Evolutionary conservation across 2,113 vertebrate species (phyloP), one percentile per base, ranked within the genome.

Genomic region (Penelope pileata): DNA sequence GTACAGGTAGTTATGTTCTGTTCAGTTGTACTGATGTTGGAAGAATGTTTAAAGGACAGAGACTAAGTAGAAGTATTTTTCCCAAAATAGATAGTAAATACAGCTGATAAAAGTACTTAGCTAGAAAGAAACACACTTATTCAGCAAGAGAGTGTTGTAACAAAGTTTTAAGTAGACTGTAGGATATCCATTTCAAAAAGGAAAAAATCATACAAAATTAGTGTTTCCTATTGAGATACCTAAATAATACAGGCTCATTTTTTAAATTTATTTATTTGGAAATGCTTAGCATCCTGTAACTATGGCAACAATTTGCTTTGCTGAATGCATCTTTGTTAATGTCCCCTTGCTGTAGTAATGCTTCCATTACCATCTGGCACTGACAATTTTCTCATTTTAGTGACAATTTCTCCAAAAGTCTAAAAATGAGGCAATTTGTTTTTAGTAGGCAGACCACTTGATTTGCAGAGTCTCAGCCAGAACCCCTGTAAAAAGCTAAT

Each of bases 301-400:
- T 96, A 96, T 94, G 90, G 96, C 48, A 96, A 97, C 93, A 69
- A 59, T 96, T 97, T 62, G 62, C 92, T 97, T 94, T 88, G 78
- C 74, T 94, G 48, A 93, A 95, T 79, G 59, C 54, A 64, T 77
- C 81, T 93, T 97, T 91, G 86, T 96, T 93, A 95, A 89, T 32
- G n/a, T 92, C 81, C 66, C 24, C n/a, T 54, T 79, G 76, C 59
- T 83, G 50, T 81, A 93, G 76, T 79, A 95, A 93, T 90, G 66
- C 34, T 93, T 94, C 73, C 58, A 96, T 91, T 74, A 93, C 93
- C 85, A 97, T 95, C 91, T 89, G 86, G 90, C 91, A 95, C 34
- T 92, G 59, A 72, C 76, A 93, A n/a, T 68, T 97, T 95, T 90
- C 91, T 86, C 94, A 67, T 91, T 83, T 95, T 75, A 92, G 83